Evolutionary conservation across 2,797 vertebrate genomes (phyloP).

Genomic region (Gephyroberyx darwinii): DNA sequence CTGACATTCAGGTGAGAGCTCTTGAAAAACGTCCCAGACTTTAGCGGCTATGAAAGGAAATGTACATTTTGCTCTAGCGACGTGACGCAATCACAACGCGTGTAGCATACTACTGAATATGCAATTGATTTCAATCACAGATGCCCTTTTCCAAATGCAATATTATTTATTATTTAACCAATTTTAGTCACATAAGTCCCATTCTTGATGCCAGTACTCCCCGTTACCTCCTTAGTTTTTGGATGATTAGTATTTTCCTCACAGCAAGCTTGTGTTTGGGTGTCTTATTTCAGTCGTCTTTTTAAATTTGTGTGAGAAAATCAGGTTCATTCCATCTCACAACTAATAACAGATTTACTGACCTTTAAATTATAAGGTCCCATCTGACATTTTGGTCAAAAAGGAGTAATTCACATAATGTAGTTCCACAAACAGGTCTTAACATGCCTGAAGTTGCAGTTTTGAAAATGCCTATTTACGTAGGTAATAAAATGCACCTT

Average conservation of each 20-base stretch:
- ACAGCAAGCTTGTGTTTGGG: not conserved
- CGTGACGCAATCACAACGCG: not conserved
- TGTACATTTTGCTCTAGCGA: not conserved
- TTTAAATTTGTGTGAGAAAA: slow-evolving; percentile 4
- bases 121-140: not conserved
- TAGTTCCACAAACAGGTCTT: not conserved
- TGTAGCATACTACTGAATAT: not conserved
- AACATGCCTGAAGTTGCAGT: not conserved
- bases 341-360: not conserved
- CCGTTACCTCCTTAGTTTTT: no score
- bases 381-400: not conserved
- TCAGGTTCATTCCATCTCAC: not conserved
- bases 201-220: not conserved
- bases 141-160: not conserved
- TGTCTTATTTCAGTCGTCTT: not conserved
- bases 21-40: slow-evolving; percentile 1
- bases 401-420: not conserved
- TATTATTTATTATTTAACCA: not conserved
- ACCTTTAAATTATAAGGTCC: not conserved
- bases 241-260: no score
- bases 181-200: not conserved
- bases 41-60: not conserved
- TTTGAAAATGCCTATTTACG: not conserved
- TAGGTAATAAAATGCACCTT: not conserved
- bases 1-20: slow-evolving; percentile 65